Percentiles rank a stretch among this genome's conserved stretches.
Conservation (phyloP, 2,888 invertebrate genomes). For the Synanthedon tipuliformis region DNA sequence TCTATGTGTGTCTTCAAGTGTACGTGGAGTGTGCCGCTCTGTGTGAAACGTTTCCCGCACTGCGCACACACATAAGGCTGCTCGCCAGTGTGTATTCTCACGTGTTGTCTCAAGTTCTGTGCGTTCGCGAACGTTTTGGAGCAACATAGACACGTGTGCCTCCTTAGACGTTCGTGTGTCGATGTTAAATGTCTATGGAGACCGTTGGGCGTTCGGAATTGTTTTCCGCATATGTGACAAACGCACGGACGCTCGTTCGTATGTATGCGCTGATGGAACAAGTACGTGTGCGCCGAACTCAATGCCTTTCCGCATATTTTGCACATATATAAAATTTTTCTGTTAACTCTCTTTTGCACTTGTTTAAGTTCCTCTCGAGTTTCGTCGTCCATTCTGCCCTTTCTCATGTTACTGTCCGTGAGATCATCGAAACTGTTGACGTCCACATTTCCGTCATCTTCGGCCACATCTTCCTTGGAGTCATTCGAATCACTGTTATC, state of each 20-base stretch:
- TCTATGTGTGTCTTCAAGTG: conserved; percentile 72
- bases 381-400: conserved; percentile 36
- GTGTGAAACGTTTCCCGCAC: conserved; percentile 75
- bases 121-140: conserved; percentile 71
- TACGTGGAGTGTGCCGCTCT: conserved; percentile 74
- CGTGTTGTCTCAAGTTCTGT: conserved; percentile 71
- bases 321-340: conserved; percentile 69
- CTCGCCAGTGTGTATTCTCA: conserved; percentile 72
- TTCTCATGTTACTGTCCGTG: conserved; percentile 40
- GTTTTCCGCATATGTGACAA: conserved; percentile 75
- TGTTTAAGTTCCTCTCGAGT: conserved; percentile 36
- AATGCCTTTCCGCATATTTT: conserved; percentile 69
- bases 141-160: conserved; percentile 67
- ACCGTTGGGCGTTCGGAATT: conserved; percentile 75
- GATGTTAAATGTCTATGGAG: conserved; percentile 72
- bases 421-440: conserved; percentile 42
- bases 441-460: conserved; percentile 5
- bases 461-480: conserved; percentile 13
- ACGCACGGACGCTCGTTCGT: conserved; percentile 75
- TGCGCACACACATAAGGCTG: conserved; percentile 67
- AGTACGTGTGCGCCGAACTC: conserved; percentile 72
- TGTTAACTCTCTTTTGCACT: conserved; percentile 50
- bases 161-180: conserved; percentile 72
- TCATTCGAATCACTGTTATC: conserved; percentile 26
- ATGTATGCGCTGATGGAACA: conserved; percentile 74